Evolutionary conservation across 2,888 invertebrate genomes (phyloP), one percentile per base, ranked within the genome.

Genomic region (Drosophila algonquin): DNA sequence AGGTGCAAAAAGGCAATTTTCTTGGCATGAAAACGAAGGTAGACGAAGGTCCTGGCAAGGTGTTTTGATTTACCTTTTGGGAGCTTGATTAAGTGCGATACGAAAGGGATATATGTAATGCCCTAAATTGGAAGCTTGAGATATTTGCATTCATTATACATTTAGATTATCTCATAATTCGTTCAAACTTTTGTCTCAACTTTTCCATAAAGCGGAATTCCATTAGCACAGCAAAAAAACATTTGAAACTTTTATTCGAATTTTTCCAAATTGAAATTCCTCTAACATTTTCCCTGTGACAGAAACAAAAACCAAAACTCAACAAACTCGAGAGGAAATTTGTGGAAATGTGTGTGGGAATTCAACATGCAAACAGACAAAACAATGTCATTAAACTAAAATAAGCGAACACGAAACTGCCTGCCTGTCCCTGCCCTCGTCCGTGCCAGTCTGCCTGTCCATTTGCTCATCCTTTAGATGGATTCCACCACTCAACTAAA

Each of bases 381-480:
- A 80, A 65, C 69, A 63, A 67, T 61, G 79, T 79, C 87, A 77
- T 89, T 83, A 79, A 73, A 84, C 81, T 63, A 68, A 88, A 87
- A 84, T 73, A 76, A 79, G 62, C 76, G 60, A 55, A 67, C 52
- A 60, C 44, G 57, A 78, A 62, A 4, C 24, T 24, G 6, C 24
- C 24, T 0, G 46, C 21, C 30, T 30, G 8, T 30, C 8, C 7
- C 7, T 30, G 30, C 12, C 35, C 35, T 3, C 1, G 30, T 10
- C 35, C 35, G 12, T 35, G 64, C 27, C 50, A 21, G 21, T 5
- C n/a, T 45, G 44, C 61, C 65, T 60, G 35, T 50, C 55, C 24
- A 45, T 40, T 4, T 14, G 35, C 52, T 45, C 60, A 32, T 45
- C 51, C 45, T 51, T 10, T 63, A 27, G 53, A 64, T 56, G 24